Evolutionary conservation across 2,888 invertebrate genomes (phyloP).

Genomic region (Coenonympha arcania): DNA sequence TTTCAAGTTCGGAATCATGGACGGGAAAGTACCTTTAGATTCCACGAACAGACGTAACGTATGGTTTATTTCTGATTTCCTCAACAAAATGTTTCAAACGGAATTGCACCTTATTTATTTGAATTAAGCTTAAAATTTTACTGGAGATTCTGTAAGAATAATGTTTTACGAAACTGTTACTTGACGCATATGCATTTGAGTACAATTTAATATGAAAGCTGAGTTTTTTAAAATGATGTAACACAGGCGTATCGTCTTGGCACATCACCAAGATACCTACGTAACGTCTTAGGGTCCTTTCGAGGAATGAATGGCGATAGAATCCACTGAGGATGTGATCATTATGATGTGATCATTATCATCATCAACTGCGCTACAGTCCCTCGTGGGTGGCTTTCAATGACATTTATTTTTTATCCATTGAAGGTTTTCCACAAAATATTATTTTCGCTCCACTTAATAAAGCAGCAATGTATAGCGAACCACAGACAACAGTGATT

Average conservation of each 20-base stretch:
- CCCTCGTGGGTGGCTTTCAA: too few species aligned
- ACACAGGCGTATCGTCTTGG: conserved; percentile 29
- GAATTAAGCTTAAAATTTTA: not conserved
- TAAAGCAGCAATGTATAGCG: too few species aligned
- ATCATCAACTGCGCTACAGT: too few species aligned
- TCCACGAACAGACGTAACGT: conserved; percentile 17
- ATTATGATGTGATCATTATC: too few species aligned
- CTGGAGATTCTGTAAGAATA: not conserved
- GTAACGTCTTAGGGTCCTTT: conserved; percentile 20
- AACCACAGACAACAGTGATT: too few species aligned
- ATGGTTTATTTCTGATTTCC: conserved; percentile 30
- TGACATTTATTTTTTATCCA: too few species aligned
- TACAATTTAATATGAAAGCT: conserved; percentile 22
- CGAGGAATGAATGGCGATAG: conserved; percentile 13
- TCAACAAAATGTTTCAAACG: conserved; percentile 12
- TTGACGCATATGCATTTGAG: conserved; percentile 19
- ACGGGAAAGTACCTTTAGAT: conserved; percentile 17
- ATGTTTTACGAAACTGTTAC: conserved; percentile 7
- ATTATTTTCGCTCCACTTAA: too few species aligned
- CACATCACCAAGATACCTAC: conserved; percentile 29
- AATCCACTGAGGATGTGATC: too few species aligned
- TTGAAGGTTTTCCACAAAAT: too few species aligned
- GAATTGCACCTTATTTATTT: not conserved
- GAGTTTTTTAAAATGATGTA: conserved; percentile 20
- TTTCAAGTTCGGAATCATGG: conserved; percentile 5